Conservation (phyloP, 2,113 vertebrate species). For the Galbula dea region DNA sequence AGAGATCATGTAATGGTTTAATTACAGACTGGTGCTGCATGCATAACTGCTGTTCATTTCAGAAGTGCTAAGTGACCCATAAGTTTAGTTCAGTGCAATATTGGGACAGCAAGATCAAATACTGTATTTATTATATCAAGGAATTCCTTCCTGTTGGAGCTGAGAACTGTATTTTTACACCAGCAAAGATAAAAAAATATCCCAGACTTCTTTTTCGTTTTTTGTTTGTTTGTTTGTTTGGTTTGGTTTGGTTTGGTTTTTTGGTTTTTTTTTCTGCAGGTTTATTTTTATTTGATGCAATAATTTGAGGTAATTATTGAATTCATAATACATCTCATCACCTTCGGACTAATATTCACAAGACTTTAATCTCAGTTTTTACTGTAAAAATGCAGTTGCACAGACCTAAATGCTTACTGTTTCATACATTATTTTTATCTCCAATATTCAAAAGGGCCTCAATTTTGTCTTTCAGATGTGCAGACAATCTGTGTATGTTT, state of each 20-base stretch:
- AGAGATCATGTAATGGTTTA: conserved; percentile 18
- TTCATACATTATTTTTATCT: background rate
- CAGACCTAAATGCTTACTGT: background rate
- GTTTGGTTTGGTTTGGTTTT: no score
- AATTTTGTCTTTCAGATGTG: background rate
- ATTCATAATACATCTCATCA: background rate
- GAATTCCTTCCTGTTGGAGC: background rate
- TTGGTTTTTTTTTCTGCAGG: background rate
- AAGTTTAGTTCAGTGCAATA: background rate
- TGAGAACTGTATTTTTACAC: background rate
- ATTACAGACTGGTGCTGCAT: conserved; percentile 8
- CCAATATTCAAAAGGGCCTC: background rate
- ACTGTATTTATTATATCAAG: background rate
- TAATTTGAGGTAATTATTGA: background rate
- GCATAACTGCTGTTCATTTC: background rate
- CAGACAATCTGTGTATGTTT: background rate
- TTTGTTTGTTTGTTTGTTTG: background rate
- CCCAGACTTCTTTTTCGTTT: rapidly evolving
- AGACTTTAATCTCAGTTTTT: background rate
- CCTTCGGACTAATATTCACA: background rate
- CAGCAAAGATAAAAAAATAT: background rate
- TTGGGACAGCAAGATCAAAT: background rate
- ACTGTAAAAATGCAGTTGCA: background rate
- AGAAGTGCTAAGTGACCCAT: background rate
- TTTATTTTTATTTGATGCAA: background rate